A percentile compares a stretch with the other conserved stretches of the same genome.
These are phyloP conservation scores for Apotomis capreana DNA, from an alignment of 2,888 invertebrate genomes.

Conservation along the genomic window DNA sequence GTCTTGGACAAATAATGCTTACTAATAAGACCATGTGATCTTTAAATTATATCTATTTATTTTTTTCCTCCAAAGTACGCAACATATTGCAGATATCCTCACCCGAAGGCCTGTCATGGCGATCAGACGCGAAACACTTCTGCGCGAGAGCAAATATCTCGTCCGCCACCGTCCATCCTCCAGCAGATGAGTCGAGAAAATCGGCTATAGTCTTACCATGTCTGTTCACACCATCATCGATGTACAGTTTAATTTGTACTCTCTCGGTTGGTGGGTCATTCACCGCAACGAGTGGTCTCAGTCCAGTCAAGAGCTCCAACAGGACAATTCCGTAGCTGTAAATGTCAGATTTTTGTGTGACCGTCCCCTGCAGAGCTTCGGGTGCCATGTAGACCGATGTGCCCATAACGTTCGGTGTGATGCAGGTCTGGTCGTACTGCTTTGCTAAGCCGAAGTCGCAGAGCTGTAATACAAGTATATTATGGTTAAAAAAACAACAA, in stretches of 20 bases:
- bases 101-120: constrained; percentile 83
- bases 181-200: constrained; percentile 83
- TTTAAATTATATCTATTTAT: constrained; percentile 30
- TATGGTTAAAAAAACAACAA: no score
- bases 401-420: constrained; percentile 84
- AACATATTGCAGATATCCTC: constrained; percentile 74
- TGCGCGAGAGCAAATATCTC: constrained; percentile 81
- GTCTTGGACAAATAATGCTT: no score
- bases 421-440: constrained; percentile 74
- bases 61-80: constrained; percentile 50
- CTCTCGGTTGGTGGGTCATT: constrained; percentile 64
- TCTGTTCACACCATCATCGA: constrained; percentile 74
- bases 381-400: constrained; percentile 91
- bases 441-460: constrained; percentile 91
- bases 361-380: constrained; percentile 86
- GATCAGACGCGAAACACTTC: constrained; percentile 82
- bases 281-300: constrained; percentile 83
- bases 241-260: constrained; percentile 70
- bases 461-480: constrained; percentile 75
- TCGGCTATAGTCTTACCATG: constrained; percentile 78
- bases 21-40: no score
- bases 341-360: constrained; percentile 89
- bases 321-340: constrained; percentile 91
- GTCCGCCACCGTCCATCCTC: constrained; percentile 77
- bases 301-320: constrained; percentile 88